Evolutionary conservation across 2,797 vertebrate species (phyloP), one percentile per base, ranked within the genome.

Genomic region (Thripadectes ignobilis): DNA sequence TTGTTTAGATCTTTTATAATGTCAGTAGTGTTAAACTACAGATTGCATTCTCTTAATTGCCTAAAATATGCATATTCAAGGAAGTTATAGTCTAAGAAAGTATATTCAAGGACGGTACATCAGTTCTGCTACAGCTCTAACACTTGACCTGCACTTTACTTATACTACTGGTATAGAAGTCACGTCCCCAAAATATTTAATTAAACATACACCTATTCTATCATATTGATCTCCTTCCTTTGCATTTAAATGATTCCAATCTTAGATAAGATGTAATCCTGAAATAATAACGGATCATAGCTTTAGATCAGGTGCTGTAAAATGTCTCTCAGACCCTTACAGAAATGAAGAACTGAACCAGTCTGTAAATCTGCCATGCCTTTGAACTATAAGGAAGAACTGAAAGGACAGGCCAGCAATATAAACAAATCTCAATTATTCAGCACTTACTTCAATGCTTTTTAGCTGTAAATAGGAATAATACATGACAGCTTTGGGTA

Each of bases 341-440:
- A 83, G 63, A 91, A 75, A 83, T 65, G 18, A 89, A 88, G 59
- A 73, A 26, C 46, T 46, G 71, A 81, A 57, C n/a, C 65, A 77
- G 65, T 59, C 67, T 88, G 46, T 91, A 96, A 87, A 91, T 92
- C 55, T 88, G 54, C 24, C 30, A 9, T 83, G 80, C 49, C 87
- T 89, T 77, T 39, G 43, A 49, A 58, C 83, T 94, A 16, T 34
- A 45, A 75, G 39, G 67, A 86, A 79, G 51, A 79, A 72, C 38
- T 43, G 59, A 85, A 72, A 83, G 73, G 43, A 74, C 29, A 66
- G 65, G 21, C 73, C 39, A 87, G 79, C 49, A 91, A 81, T 38
- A 74, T 41, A 81, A 75, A 95, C 80, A 75, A 91, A 80, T 89
- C 54, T 92, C 77, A 67, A 85, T 86, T 88, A 85, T 89, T 95